These are phyloP conservation scores for Myiothlypis chrysogaster DNA, from an alignment of 2,797 vertebrate species.

Conservation along the genomic window DNA sequence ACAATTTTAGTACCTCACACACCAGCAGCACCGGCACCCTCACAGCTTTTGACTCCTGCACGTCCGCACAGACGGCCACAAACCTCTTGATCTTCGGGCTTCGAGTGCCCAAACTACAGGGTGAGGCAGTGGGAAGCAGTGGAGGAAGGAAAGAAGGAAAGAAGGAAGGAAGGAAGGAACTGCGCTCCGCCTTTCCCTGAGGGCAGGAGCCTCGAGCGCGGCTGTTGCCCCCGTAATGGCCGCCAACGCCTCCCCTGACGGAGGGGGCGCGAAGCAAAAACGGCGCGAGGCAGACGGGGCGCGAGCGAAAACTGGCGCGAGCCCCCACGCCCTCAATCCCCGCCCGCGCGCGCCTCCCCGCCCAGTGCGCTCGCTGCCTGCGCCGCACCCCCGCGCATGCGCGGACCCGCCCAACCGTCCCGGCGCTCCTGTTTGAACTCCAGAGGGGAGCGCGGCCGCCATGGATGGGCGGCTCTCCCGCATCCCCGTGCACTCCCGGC, in stretches of 20 bases:
- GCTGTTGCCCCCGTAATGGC: rapidly evolving
- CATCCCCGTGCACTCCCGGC: neutral
- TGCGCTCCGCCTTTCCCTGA: neutral
- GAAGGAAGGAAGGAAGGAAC: no score
- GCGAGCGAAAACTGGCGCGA: neutral
- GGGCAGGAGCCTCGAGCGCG: no score
- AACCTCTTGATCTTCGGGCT: neutral
- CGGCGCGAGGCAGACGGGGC: rapidly evolving
- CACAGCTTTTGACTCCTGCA: neutral
- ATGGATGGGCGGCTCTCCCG: neutral
- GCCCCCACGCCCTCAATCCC: rapidly evolving
- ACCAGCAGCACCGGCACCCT: neutral
- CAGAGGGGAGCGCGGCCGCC: neutral
- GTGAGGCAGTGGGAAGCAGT: no score
- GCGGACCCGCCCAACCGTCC: neutral
- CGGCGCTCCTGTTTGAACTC: rapidly evolving
- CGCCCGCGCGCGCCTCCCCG: rapidly evolving
- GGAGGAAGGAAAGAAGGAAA: neutral
- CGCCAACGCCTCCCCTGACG: neutral
- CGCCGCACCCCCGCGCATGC: neutral
- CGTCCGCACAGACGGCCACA: neutral
- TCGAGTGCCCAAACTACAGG: neutral
- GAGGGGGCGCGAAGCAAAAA: neutral
- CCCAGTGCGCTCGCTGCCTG: rapidly evolving
- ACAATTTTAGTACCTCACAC: neutral